Percentiles rank a stretch among this genome's conserved stretches.
Evolutionary conservation across 2,113 vertebrate species (phyloP).

Genomic region (Vulpes ferrilata): DNA sequence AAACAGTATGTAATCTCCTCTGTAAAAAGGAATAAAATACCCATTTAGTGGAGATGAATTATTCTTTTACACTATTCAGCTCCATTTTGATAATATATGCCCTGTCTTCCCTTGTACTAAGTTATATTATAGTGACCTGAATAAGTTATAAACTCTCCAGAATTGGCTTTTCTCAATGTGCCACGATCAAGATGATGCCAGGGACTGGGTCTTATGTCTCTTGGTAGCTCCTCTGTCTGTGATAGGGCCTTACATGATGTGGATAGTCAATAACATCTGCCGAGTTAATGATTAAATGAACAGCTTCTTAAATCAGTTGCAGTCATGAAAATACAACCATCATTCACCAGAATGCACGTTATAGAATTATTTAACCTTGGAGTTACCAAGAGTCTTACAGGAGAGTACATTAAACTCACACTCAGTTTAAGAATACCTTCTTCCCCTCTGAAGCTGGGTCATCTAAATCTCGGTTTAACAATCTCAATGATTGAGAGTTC

Average conservation of each 20-base stretch:
- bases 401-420: slow-evolving; percentile 43
- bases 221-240: background rate
- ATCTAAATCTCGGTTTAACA: background rate
- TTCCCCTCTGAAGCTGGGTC: background rate
- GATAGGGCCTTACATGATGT: background rate
- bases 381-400: background rate
- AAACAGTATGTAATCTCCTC: slow-evolving; percentile 73
- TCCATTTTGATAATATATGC: slow-evolving; percentile 69
- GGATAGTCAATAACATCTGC: background rate
- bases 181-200: background rate
- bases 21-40: slow-evolving; percentile 75
- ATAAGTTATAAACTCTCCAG: slow-evolving; percentile 29
- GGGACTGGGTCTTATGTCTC: background rate
- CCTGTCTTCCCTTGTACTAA: slow-evolving; percentile 40
- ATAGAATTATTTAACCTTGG: slow-evolving; percentile 54
- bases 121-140: slow-evolving; percentile 54
- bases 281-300: slow-evolving; percentile 27
- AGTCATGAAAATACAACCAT: slow-evolving; percentile 31
- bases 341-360: background rate
- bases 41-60: slow-evolving; percentile 63
- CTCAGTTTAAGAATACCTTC: slow-evolving; percentile 47
- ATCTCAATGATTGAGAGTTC: background rate
- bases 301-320: background rate
- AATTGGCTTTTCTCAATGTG: background rate
- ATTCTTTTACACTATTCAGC: slow-evolving; percentile 55